Base-by-base conservation (phyloP, 1,140 invertebrate species). In the Ganaspis sp. region DNA sequence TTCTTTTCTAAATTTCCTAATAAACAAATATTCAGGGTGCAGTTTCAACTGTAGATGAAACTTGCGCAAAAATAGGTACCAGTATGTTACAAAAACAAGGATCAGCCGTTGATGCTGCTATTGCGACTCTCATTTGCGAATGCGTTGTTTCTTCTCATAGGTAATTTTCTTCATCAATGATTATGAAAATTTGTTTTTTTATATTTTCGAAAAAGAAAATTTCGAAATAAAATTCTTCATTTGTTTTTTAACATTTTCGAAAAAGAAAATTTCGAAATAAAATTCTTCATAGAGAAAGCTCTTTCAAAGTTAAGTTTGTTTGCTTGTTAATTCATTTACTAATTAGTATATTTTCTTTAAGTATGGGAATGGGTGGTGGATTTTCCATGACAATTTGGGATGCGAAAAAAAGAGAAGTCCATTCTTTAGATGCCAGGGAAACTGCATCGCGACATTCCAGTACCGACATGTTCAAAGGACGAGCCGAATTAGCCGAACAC, bases 361-460 rank as follows among this genome's bases (percentile, higher is more conserved):
- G 94, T 75, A 95, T 95, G 90, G 97, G 97, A 1, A 79, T 97
- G 9, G 97, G 97, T 23, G 97, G 97, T 69, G 96, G 96, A 49
- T 95, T 95, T 84, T 86, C 97, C 9, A 94, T 96, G 93, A 95
- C 94, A 0, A 93, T 96, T 74, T 97, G 96, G 88, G 92, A 94
- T 73, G 91, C 88, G 81, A 86, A 79, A 75, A 92, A 76, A 42
- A 87, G 91, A 4, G 86, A 79, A 75, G 92, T 87, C 29, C 87
- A 86, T 53, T 92, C 87, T 12, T 85, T 97, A 6, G 93, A 95
- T 87, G 95, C 95, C 0, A 88, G 95, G 79, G 96, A 96, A 92
- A 92, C 89, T 0, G 96, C 96, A 0, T 95, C 96, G 1, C 72
- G 45, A 3, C 85, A 77, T 4, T 93, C 95, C 0, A 86, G 81